Base-by-base conservation (phyloP, 2,888 invertebrate species). In the Syrphus vitripennis region DNA sequence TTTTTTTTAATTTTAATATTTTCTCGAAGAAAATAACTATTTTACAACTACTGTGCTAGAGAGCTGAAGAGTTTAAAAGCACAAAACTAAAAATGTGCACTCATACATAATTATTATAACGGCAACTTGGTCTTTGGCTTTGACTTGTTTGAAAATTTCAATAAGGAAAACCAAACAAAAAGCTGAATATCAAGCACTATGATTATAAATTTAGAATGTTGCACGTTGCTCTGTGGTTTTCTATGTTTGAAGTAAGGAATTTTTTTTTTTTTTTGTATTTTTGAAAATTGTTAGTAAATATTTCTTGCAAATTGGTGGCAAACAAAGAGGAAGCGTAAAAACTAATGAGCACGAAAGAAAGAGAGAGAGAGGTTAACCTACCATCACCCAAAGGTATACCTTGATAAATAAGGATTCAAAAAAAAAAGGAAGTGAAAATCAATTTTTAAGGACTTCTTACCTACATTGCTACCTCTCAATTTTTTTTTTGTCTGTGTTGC, bases 21-120 rank as follows among this genome's bases (percentile, higher is more conserved):
- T 77, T 16, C 29, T 45, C 37, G n/a, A 78, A 72, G 48, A 71
- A 75, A 78, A 72, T 53, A 72, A 37, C 50, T 19, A 24, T 69
- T 69, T 77, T 34, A 6, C 24, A 48, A 48, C 5, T 19, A 59
- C 14, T 21, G 4, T 14, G n/a, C n/a, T n/a, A n/a, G n/a, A n/a
- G 57, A 77, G 34, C 71, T 45, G 10, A 70, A 77, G 67, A 63
- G 42, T 69, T 69, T 69, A 57, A 42, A 72, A 31, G 45, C 45
- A 63, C 61, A 24, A n/a, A 63, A 42, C 16, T 45, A 29, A 42
- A 65, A 48, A 42, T 31, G n/a, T n/a, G 31, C 34, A 21, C 50
- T 48, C 21, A 67, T 67, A 50, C 48, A 50, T 67, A 67, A 67
- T 50, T 34, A 67, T 67, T 34, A 67, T 67, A 40, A 42, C 7